Evolutionary conservation across 2,888 invertebrate genomes (phyloP).

Genomic region (Pedicia rivosa): DNA sequence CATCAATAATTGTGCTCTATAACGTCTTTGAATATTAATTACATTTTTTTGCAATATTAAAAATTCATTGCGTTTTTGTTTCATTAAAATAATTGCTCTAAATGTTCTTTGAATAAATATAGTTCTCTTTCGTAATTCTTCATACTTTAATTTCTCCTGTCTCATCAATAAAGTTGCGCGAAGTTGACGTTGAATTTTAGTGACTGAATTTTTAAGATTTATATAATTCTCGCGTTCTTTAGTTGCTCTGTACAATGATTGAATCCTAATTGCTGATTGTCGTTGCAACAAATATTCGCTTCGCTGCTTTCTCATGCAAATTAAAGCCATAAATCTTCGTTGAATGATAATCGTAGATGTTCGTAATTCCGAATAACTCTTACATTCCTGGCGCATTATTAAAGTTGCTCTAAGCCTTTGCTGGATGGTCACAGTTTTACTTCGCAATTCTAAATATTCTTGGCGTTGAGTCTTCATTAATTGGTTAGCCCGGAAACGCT

Average conservation of each 20-base stretch:
- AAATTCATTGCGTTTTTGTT: constrained; percentile 1
- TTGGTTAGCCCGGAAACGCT: constrained; percentile 17
- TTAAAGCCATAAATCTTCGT: constrained; percentile 13
- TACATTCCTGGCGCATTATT: constrained; percentile 13
- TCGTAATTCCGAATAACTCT: constrained; percentile 14
- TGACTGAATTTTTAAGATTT: constrained; percentile 12
- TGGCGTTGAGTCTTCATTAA: constrained; percentile 15
- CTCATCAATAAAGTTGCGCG: constrained; percentile 13
- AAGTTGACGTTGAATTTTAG: constrained; percentile 21
- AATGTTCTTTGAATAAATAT: constrained; percentile 20
- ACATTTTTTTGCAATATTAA: constrained; percentile 9
- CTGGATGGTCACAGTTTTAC: constrained; percentile 17
- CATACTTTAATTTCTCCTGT: constrained; percentile 9
- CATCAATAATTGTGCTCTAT: constrained; percentile 14
- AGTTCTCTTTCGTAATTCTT: constrained; percentile 13
- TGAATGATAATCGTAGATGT: constrained; percentile 19
- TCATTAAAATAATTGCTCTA: constrained; percentile 14
- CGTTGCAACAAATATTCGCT: constrained; percentile 15
- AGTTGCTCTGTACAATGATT: constrained; percentile 22
- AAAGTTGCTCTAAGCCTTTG: constrained; percentile 24
- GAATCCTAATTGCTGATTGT: constrained; percentile 19
- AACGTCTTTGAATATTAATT: constrained; percentile 27
- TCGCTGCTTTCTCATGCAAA: constrained; percentile 14
- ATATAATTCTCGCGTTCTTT: constrained; percentile 16
- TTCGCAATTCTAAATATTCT: constrained; percentile 18